phyloP scores from a whole-genome alignment of 2,113 vertebrate species.

The Cavia porcellus region DNA sequence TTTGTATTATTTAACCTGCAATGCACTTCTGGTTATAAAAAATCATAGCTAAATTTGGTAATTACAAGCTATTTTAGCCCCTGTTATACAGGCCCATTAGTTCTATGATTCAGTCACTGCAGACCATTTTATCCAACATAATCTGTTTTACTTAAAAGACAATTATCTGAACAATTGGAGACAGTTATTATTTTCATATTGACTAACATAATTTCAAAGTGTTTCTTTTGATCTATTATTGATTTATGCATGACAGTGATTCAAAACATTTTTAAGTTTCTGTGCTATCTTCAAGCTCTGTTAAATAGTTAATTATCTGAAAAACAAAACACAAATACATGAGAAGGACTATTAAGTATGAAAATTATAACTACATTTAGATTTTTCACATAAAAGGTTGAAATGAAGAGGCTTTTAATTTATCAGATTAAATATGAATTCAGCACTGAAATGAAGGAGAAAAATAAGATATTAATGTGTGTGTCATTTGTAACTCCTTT shows the following conservation, averaged over 20 bases:
- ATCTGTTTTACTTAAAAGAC: constrained; percentile 45
- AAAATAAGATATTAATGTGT: constrained; percentile 17
- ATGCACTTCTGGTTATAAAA: not conserved
- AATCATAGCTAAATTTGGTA: not conserved
- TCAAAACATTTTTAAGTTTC: constrained; percentile 11
- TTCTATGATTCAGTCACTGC: not conserved
- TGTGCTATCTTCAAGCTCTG: not conserved
- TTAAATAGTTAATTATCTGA: constrained; percentile 55
- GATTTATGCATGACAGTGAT: constrained; percentile 42
- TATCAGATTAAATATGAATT: not conserved
- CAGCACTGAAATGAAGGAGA: not conserved
- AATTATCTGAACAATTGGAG: not conserved
- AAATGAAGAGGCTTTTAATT: not conserved
- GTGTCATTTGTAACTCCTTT: constrained; percentile 30
- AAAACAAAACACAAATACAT: constrained; percentile 5
- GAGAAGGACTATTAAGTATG: not conserved
- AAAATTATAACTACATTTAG: constrained; percentile 44
- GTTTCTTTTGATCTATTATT: constrained; percentile 34
- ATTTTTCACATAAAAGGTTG: not conserved
- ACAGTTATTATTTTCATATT: constrained; percentile 9
- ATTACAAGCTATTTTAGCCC: not conserved
- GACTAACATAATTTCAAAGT: constrained; percentile 23
- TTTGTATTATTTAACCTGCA: not conserved
- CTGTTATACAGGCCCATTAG: not conserved
- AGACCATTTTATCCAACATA: not conserved